Percentiles rank a stretch among this genome's conserved stretches.
Evolutionary conservation across 2,113 vertebrate species (phyloP).

Genomic region (Haemorhous mexicanus): DNA sequence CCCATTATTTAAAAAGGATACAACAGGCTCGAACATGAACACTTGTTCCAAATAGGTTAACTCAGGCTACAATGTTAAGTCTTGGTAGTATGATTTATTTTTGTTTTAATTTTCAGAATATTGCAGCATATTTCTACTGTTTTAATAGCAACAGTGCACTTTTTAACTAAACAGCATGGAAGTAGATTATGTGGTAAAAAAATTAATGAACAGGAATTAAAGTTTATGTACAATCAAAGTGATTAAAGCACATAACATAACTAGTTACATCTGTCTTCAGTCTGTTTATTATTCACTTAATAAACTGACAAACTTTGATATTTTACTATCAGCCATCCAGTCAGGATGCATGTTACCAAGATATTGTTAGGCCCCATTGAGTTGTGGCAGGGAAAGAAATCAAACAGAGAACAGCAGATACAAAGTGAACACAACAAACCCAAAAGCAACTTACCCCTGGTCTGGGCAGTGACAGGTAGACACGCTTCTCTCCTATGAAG

Average conservation of each 20-base stretch:
- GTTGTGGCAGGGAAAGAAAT: background rate
- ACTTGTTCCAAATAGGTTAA: background rate
- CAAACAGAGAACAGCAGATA: background rate
- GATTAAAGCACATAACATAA: background rate
- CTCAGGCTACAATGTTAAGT: background rate
- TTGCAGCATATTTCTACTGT: background rate
- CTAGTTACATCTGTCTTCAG: background rate
- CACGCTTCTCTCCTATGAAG: conserved; percentile 90
- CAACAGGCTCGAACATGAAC: accelerated
- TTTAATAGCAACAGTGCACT: background rate
- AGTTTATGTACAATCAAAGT: background rate
- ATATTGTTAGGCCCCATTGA: background rate
- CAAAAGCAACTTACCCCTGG: conserved; percentile 84
- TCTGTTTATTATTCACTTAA: background rate
- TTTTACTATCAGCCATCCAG: background rate
- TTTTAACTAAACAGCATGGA: background rate
- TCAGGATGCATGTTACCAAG: background rate
- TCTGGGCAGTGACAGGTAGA: conserved; percentile 92
- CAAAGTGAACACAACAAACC: background rate
- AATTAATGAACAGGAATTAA: background rate
- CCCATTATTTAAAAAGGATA: background rate
- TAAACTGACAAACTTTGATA: background rate
- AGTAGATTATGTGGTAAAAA: background rate
- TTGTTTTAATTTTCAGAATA: background rate
- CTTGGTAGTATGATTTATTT: background rate